Evolutionary conservation across 2,113 vertebrate genomes (phyloP).

Genomic region (Anas platyrhynchos): DNA sequence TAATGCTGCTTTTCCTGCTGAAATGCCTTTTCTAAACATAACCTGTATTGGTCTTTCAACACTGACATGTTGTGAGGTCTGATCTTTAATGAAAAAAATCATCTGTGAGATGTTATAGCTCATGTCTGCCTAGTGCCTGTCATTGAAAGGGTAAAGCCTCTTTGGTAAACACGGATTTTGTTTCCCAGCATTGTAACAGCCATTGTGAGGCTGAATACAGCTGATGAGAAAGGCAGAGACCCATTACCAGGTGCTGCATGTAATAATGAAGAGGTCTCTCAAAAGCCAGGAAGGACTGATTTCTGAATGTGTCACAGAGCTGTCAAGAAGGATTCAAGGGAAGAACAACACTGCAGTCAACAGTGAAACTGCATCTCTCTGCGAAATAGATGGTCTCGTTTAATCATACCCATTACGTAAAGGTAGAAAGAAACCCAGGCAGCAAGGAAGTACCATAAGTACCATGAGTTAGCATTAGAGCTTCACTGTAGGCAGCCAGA

Average conservation of each 20-base stretch:
- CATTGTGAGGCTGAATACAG: background rate
- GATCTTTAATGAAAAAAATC: background rate
- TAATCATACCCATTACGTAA: background rate
- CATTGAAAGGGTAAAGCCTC: slow-evolving; percentile 5
- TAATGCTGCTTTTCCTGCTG: background rate
- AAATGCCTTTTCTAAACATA: slow-evolving; percentile 13
- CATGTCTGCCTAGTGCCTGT: background rate
- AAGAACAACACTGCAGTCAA: background rate
- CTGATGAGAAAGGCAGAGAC: background rate
- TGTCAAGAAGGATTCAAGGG: background rate
- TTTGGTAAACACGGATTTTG: background rate
- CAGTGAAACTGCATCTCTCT: background rate
- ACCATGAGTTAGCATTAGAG: background rate
- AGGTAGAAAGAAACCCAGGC: background rate
- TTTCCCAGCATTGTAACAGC: background rate
- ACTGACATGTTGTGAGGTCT: background rate
- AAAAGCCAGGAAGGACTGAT: background rate
- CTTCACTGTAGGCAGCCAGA: background rate
- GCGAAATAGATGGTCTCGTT: background rate
- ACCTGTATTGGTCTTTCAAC: background rate
- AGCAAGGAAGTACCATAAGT: background rate
- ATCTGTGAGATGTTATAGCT: background rate
- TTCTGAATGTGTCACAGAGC: background rate
- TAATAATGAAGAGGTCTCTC: background rate
- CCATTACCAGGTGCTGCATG: background rate